Evolutionary conservation across 2,113 vertebrate genomes (phyloP), one percentile per base, ranked within the genome.

Genomic region (Neotoma lepida): DNA sequence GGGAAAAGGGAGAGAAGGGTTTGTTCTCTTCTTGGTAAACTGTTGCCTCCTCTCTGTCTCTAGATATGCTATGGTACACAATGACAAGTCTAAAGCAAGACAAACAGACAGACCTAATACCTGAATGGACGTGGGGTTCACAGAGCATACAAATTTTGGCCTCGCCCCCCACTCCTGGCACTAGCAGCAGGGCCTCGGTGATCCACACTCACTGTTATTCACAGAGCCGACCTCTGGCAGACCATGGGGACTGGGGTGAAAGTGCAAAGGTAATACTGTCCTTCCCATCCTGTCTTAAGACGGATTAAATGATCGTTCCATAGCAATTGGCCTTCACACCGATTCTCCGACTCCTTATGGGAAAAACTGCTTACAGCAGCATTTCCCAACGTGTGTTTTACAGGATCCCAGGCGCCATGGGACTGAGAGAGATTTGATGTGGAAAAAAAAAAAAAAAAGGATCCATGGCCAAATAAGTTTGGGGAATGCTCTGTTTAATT

Each of bases 1-100:
- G 14, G 9, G 49, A 13, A 9, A n/a, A 63, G 56, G n/a, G 84
- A 85, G 46, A 93, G 92, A 33, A 14, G 18, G n/a, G 97, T 92
- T 95, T 94, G 85, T 96, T 88, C 30, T 88, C 80, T 94, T 28
- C 66, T 49, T 66, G 17, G 46, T 54, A 92, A 95, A 71, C 28
- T 96, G 94, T 95, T 97, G 96, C 95, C 28, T 96, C 94, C 96
- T 98, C 96, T 94, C 97, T 98, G 86, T 35, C 73, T 94, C 91
- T 93, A 88, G 89, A 94, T 78, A 87, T 54, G 46, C 85, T 71
- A 70, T 33, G 30, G 68, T 94, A 90, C 70, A 93, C 71, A 82
- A 30, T 0, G 49, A 56, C 22, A 64, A 82, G 90, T 85, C 86
- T 78, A 91, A 78, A 71, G 77, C 63, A 74, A 96, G 88, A 51